These are phyloP conservation scores for Notolepis coatsorum DNA, from an alignment of 2,797 vertebrate genomes.

Conservation along the genomic window DNA sequence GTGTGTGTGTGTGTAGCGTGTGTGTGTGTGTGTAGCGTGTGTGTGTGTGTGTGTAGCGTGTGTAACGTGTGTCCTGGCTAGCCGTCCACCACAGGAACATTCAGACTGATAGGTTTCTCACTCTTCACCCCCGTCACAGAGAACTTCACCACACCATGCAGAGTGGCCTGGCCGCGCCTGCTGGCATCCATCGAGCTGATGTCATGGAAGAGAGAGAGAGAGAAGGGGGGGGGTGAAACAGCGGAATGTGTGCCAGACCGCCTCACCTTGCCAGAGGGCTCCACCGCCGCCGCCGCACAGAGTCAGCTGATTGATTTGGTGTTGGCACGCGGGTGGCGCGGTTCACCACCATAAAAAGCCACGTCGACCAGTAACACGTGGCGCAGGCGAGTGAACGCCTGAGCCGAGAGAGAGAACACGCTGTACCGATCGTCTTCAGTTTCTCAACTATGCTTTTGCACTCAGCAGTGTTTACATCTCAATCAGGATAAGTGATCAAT, in stretches of 20 bases:
- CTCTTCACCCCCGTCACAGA: not conserved
- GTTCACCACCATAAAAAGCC: not conserved
- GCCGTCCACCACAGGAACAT: too few relatives aligned
- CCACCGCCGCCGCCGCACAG: not conserved
- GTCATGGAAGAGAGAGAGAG: too few relatives aligned
- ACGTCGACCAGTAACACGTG: not conserved
- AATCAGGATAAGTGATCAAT: conserved; percentile 59
- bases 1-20: too few relatives aligned
- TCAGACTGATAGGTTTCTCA: too few relatives aligned
- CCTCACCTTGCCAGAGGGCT: conserved; percentile 2
- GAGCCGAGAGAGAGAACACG: not conserved
- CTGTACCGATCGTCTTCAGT: too few relatives aligned
- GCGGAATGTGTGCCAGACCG: not conserved
- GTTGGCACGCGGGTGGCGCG: not conserved
- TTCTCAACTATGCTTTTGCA: conserved; percentile 19
- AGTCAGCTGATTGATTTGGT: conserved; percentile 6
- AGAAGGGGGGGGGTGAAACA: conserved; percentile 2
- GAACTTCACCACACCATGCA: not conserved
- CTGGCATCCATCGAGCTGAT: conserved; percentile 33
- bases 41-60: too few relatives aligned
- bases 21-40: too few relatives aligned
- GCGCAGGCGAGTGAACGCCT: not conserved
- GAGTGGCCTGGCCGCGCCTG: not conserved
- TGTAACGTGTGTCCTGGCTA: too few relatives aligned
- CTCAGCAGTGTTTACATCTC: conserved; percentile 30